A percentile compares a stretch with the other conserved stretches of the same genome.
Evolutionary conservation across 92 coral and sea anemone genomes (phyloP).

Genomic region (Palythoa grandiflora): DNA sequence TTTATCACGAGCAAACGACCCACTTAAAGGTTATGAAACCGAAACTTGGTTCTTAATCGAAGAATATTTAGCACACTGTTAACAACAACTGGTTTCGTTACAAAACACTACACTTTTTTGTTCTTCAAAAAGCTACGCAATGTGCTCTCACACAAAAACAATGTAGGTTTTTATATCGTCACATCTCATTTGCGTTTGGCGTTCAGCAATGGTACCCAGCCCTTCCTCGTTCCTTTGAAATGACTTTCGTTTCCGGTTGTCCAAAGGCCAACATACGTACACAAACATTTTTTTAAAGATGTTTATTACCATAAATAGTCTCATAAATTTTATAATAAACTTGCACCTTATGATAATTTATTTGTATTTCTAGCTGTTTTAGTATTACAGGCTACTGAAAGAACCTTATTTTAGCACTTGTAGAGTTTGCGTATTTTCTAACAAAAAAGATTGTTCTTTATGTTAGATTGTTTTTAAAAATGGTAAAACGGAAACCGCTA

Average conservation of each 20-base stretch:
- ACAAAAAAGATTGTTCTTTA: too few relatives aligned
- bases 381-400: too few relatives aligned
- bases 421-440: too few relatives aligned
- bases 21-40: background rate
- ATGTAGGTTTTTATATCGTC: conserved; percentile 18
- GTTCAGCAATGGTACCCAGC: conserved; percentile 18
- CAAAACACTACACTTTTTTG: conserved; percentile 43
- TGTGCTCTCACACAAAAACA: conserved; percentile 16
- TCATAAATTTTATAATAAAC: background rate
- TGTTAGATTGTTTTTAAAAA: too few relatives aligned
- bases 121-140: background rate
- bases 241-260: conserved; percentile 15
- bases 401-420: too few relatives aligned
- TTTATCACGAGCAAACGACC: background rate
- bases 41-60: background rate
- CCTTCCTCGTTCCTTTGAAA: conserved; percentile 26
- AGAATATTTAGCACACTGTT: background rate
- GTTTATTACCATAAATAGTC: background rate
- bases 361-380: too few relatives aligned
- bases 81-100: background rate
- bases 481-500: too few relatives aligned
- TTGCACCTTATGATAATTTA: too few relatives aligned
- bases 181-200: conserved; percentile 11
- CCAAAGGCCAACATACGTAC: background rate
- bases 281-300: background rate